Conservation (phyloP, 2,797 vertebrate species). For the Melanotaenia pygmaea region DNA sequence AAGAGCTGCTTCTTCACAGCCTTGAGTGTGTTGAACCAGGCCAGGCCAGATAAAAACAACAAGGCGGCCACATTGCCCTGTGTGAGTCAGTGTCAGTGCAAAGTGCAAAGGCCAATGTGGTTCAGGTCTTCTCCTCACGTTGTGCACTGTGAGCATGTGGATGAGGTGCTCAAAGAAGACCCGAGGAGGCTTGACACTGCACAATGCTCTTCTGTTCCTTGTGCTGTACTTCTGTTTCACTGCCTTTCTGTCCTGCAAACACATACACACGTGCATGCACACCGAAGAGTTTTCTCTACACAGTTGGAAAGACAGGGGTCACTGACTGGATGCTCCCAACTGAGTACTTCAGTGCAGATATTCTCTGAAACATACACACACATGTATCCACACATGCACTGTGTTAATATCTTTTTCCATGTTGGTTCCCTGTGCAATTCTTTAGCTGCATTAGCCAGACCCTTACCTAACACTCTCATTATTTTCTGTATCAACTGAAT, state of each 20-base stretch:
- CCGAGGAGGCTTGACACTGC: constrained; percentile 51
- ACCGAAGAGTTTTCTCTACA: constrained; percentile 72
- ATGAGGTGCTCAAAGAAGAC: constrained; percentile 40
- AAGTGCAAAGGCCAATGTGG: constrained; percentile 66
- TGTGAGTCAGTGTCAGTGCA: constrained; percentile 58
- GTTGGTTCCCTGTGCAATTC: constrained; percentile 55
- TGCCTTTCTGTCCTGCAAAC: constrained; percentile 46
- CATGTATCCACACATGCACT: constrained; percentile 46
- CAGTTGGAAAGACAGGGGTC: constrained; percentile 83
- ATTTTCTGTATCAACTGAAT: constrained; percentile 30
- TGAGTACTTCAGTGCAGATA: constrained; percentile 72
- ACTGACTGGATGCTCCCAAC: constrained; percentile 80
- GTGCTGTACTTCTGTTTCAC: constrained; percentile 60
- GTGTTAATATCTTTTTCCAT: constrained; percentile 76
- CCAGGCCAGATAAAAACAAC: constrained; percentile 40
- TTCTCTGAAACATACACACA: constrained; percentile 59
- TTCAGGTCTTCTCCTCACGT: constrained; percentile 64
- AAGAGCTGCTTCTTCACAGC: constrained; percentile 23
- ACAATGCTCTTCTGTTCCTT: constrained; percentile 82
- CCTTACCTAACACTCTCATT: constrained; percentile 22
- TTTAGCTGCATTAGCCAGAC: constrained; percentile 33
- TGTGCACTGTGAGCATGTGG: constrained; percentile 61
- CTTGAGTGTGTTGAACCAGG: constrained; percentile 45
- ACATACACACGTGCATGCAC: constrained; percentile 44
- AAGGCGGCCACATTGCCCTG: constrained; percentile 46